phyloP scores from a whole-genome alignment of 2,797 vertebrate species.

The Pangasius djambal region DNA sequence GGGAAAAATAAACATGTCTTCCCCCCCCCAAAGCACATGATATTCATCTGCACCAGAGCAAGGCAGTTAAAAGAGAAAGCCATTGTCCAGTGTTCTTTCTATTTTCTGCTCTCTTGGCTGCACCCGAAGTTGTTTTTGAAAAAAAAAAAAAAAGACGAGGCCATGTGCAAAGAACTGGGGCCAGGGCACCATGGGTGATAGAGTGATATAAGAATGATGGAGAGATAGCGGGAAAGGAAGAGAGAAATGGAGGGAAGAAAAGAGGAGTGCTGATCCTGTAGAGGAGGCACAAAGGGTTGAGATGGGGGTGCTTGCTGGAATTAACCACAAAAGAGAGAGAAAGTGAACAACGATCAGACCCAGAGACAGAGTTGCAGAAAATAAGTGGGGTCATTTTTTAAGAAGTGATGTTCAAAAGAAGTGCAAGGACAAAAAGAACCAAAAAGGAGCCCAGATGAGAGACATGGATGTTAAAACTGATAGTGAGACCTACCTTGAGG shows the following conservation, averaged over 20 bases:
- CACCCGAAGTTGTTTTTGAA: slow-evolving; percentile 68
- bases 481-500: background rate
- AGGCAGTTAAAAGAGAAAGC: slow-evolving; percentile 55
- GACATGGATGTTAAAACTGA: background rate
- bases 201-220: slow-evolving; percentile 44
- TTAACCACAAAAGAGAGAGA: slow-evolving; percentile 44
- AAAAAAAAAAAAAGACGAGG: slow-evolving; percentile 55
- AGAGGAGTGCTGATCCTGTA: slow-evolving; percentile 24
- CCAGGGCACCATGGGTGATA: slow-evolving; percentile 56
- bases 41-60: slow-evolving; percentile 62
- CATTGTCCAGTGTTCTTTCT: slow-evolving; percentile 61
- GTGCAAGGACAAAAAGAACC: background rate
- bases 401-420: slow-evolving; percentile 1
- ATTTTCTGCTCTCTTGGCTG: slow-evolving; percentile 61
- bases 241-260: slow-evolving; percentile 22
- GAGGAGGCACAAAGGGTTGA: slow-evolving; percentile 34
- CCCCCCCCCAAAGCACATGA: slow-evolving; percentile 68
- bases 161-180: slow-evolving; percentile 66
- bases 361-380: background rate
- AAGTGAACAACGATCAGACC: background rate
- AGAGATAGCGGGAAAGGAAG: slow-evolving; percentile 39
- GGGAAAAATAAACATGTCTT: slow-evolving; percentile 60
- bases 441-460: background rate
- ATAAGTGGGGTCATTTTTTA: background rate
- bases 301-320: slow-evolving; percentile 41